Evolutionary conservation across 1,140 invertebrate genomes (phyloP).

Genomic region (Drosophila eugracilis): DNA sequence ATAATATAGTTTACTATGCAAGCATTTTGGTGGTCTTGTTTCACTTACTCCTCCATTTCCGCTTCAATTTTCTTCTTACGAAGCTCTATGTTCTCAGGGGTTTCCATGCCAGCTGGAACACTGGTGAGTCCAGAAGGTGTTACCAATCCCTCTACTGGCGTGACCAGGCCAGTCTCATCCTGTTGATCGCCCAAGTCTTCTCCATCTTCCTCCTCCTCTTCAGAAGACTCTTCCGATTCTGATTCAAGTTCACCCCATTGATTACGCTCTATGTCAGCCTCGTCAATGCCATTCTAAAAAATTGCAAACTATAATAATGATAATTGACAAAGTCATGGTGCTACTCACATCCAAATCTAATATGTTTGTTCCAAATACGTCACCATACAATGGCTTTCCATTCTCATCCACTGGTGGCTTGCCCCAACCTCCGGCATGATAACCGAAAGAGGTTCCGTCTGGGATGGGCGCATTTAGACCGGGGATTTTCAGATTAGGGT

Average conservation of each 20-base stretch:
- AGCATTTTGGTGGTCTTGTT: neutral
- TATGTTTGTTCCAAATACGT: constrained; percentile 95
- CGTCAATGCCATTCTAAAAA: constrained; percentile 88
- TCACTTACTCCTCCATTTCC: constrained; percentile 95
- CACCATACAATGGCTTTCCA: constrained; percentile 98
- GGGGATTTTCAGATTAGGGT: constrained; percentile 99
- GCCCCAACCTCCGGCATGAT: constrained; percentile 99
- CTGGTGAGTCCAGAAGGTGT: constrained; percentile 98
- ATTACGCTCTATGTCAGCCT: constrained; percentile 96
- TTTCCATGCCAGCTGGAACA: constrained; percentile 97
- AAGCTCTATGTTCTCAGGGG: constrained; percentile 98
- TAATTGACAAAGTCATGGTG: accelerated
- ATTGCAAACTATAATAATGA: neutral
- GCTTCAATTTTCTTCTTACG: constrained; percentile 98
- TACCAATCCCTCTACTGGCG: constrained; percentile 94
- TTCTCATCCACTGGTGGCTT: constrained; percentile 99
- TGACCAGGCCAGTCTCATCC: constrained; percentile 90
- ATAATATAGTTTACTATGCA: constrained; percentile 9
- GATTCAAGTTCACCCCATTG: constrained; percentile 99
- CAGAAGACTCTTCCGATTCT: constrained; percentile 96
- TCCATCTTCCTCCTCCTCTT: constrained; percentile 92
- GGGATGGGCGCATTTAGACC: constrained; percentile 97
- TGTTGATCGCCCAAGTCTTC: constrained; percentile 89
- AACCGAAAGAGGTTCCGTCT: constrained; percentile 98
- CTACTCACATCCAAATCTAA: constrained; percentile 87